Percentiles rank a stretch among this genome's conserved stretches.
These are phyloP conservation scores for Nasua narica DNA, from an alignment of 2,797 vertebrate species.

Conservation along the genomic window DNA sequence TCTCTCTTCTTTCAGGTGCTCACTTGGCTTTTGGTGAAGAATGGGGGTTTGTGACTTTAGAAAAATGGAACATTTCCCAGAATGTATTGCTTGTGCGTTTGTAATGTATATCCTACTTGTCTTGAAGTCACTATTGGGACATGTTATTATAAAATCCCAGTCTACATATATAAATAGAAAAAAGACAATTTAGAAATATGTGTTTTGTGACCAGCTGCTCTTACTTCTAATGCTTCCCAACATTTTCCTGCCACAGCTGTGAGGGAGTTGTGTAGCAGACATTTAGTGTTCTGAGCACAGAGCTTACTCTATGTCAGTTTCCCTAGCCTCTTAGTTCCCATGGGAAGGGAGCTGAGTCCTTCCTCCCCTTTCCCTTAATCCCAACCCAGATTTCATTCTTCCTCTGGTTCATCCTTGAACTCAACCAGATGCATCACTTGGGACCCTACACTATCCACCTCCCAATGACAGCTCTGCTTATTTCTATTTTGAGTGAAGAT, in stretches of 20 bases:
- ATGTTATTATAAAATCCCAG: neutral
- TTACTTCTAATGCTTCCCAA: constrained; percentile 15
- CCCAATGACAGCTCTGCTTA: constrained; percentile 16
- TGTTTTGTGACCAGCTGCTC: constrained; percentile 49
- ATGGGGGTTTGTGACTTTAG: neutral
- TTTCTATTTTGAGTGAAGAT: constrained; percentile 13
- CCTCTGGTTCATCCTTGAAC: neutral
- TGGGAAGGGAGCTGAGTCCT: constrained; percentile 20
- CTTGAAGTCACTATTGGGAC: neutral
- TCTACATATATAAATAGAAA: neutral
- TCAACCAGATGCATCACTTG: neutral
- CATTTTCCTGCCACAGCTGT: constrained; percentile 26
- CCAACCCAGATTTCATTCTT: neutral
- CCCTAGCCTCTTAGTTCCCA: constrained; percentile 18
- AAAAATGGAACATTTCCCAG: neutral
- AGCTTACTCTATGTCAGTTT: constrained; percentile 20
- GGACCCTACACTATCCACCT: neutral
- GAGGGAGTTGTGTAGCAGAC: neutral
- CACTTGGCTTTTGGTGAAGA: neutral
- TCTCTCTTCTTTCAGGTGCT: neutral
- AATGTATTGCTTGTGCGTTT: neutral
- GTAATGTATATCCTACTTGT: neutral
- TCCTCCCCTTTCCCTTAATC: constrained; percentile 9
- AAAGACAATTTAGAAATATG: neutral
- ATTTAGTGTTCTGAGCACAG: neutral